Evolutionary conservation across 2,113 vertebrate genomes (phyloP), one percentile per base, ranked within the genome.

Genomic region (Cebus imitator): DNA sequence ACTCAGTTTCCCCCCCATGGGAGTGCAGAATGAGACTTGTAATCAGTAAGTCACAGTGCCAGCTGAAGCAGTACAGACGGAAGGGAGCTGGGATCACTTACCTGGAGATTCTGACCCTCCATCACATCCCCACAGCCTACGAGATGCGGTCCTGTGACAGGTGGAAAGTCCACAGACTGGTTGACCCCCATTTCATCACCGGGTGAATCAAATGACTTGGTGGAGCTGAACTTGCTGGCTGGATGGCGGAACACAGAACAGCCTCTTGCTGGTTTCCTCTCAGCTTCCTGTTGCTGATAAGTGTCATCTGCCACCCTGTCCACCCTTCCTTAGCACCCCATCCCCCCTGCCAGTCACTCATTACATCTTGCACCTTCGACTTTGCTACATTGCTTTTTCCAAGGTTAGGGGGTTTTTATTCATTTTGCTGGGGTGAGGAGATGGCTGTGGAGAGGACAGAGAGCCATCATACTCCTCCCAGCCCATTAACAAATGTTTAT

Each of bases 121-220:
- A 99, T 99, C 93, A 99, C 98, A 84, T 99, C 99, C 2, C 97
- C 75, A 76, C 99, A 99, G 94, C 98, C 98, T 78, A 99, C 98
- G 0, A 0, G 88, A 89, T 98, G 97, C 1, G 98, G 97, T 20
- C 99, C 99, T 3, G 92, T 94, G 12, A 97, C 96, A 32, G 8
- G 68, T 0, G 99, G 99, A 70, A 99, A 96, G 6, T 70, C 95
- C 96, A 99, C 30, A 0, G 98, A 98, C 94, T 97, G 97, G 0
- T 2, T 70, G 23, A 20, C 93, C 90, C 98, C 98, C 99, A 99
- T 99, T 40, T 81, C 35, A 58, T 70, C 45, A 18, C 1, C 32
- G 0, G 88, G 17, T 4, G 5, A 86, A 75, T 4, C 7, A 5
- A 61, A 66, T 0, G 37, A 48, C 80, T 55, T 21, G 55, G 23